phyloP scores from a whole-genome alignment of 2,113 vertebrate species.

The Micronisus gabar region DNA sequence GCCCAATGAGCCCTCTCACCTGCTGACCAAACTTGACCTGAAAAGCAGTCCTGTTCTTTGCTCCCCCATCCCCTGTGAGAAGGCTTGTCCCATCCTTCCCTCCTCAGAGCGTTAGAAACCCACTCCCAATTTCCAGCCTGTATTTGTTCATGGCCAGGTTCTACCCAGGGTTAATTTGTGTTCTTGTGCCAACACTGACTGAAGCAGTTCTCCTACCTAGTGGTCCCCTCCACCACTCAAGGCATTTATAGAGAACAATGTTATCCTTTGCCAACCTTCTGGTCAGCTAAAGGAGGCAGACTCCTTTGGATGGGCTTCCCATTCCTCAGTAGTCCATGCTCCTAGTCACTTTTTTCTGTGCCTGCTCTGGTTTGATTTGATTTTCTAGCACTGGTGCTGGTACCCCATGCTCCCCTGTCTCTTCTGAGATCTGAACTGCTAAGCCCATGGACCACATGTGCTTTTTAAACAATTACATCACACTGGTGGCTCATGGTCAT shows the following conservation, averaged over 20 bases:
- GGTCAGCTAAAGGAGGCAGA: background rate
- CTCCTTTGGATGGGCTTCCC: background rate
- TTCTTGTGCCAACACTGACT: background rate
- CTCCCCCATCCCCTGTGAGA: background rate
- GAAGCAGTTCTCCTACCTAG: background rate
- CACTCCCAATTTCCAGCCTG: background rate
- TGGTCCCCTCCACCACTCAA: background rate
- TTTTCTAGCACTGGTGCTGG: background rate
- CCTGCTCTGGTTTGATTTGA: background rate
- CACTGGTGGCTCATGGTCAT: background rate
- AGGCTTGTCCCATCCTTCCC: background rate
- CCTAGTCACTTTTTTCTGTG: background rate
- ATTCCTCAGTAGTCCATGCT: background rate
- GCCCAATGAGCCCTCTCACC: background rate
- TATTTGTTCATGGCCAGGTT: background rate
- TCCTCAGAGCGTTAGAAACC: background rate
- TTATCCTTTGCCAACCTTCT: background rate
- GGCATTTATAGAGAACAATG: background rate
- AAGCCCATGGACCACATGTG: background rate
- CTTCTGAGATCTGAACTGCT: background rate
- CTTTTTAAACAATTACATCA: background rate
- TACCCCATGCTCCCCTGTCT: background rate
- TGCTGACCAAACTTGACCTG: background rate
- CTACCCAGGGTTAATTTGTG: background rate
- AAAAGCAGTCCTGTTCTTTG: background rate